Conservation (phyloP, 2,888 invertebrate species). For the Macrosoma leucophasiata region DNA sequence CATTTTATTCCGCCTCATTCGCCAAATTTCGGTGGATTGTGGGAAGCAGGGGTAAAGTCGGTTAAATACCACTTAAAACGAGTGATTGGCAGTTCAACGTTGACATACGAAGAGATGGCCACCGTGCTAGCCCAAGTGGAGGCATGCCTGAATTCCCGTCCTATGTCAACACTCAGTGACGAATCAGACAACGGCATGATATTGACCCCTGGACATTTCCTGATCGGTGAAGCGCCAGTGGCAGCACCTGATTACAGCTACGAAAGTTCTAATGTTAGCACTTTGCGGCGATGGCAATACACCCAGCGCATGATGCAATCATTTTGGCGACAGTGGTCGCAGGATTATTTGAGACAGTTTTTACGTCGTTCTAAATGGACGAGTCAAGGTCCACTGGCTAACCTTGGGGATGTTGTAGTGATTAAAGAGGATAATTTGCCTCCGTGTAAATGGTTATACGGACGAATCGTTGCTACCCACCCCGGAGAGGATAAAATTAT, state of each 20-base stretch:
- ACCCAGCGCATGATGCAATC: conserved; percentile 10
- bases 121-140: conserved; percentile 19
- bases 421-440: too few relatives aligned
- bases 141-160: conserved; percentile 19
- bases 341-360: too few relatives aligned
- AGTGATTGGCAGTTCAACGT: conserved; percentile 8
- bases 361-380: too few relatives aligned
- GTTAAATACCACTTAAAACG: conserved; percentile 9
- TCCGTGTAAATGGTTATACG: conserved; percentile 3
- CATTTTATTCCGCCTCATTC: conserved; percentile 8
- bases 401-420: too few relatives aligned
- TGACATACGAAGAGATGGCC: conserved; percentile 18
- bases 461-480: conserved; percentile 5
- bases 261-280: conserved; percentile 5
- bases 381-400: too few relatives aligned
- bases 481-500: conserved; percentile 4
- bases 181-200: conserved; percentile 6
- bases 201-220: conserved; percentile 20
- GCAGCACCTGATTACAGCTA: conserved; percentile 10
- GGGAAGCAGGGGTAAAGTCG: too few relatives aligned
- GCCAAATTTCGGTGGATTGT: conserved; percentile 6
- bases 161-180: conserved; percentile 1
- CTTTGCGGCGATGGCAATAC: conserved; percentile 12
- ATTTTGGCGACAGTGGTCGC: too few relatives aligned
- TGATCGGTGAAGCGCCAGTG: conserved; percentile 19